Conservation (phyloP, 1,140 invertebrate genomes). For the Battus philenor region DNA sequence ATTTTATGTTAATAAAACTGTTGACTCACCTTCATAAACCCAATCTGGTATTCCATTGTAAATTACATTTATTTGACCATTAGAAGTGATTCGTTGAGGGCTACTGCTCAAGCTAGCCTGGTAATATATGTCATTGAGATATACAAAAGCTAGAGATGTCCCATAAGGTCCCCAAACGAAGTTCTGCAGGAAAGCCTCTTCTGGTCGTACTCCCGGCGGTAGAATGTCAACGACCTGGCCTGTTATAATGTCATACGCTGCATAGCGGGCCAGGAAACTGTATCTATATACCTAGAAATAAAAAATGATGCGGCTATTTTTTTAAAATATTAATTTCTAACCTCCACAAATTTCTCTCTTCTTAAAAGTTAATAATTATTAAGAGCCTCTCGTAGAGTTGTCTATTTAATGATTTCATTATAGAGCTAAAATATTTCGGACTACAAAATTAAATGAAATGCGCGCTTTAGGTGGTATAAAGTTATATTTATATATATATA, state of each 20-base stretch:
- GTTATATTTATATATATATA: no score
- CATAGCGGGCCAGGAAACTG: constrained; percentile 70
- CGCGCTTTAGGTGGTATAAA: no score
- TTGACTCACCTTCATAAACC: constrained; percentile 81
- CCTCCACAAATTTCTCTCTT: no score
- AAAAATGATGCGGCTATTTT: no score
- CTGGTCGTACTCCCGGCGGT: constrained; percentile 32
- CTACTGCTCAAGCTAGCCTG: constrained; percentile 68
- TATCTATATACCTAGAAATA: constrained; percentile 65
- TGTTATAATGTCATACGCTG: constrained; percentile 67
- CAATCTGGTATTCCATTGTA: constrained; percentile 89
- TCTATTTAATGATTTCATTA: no score
- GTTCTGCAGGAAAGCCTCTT: constrained; percentile 78
- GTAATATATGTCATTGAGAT: constrained; percentile 88
- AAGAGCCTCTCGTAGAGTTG: no score
- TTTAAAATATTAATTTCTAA: no score
- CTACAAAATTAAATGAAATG: no score
- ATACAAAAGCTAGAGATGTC: constrained; percentile 85
- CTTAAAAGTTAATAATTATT: no score
- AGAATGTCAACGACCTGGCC: constrained; percentile 40
- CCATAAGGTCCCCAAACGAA: constrained; percentile 84
- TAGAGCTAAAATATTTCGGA: no score
- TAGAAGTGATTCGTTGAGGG: constrained; percentile 76
- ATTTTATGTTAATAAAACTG: no score
- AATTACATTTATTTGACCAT: constrained; percentile 78